Percentiles rank a stretch among this genome's conserved stretches.
phyloP scores from a whole-genome alignment of 2,888 invertebrate species.

The Ethmia dodecea region DNA sequence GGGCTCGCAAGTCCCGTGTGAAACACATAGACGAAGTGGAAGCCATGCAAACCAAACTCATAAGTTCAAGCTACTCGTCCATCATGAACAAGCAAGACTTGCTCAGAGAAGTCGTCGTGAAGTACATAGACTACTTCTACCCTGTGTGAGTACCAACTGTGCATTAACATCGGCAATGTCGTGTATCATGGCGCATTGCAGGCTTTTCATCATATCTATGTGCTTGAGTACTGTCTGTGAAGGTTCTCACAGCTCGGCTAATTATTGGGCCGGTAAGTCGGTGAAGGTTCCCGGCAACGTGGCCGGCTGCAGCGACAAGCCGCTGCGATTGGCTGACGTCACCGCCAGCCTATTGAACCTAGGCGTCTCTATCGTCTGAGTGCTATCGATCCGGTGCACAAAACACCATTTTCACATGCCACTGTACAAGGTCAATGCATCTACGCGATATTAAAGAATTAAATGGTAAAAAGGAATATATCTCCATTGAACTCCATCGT shows the following conservation, averaged over 20 bases:
- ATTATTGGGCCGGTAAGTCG: constrained; percentile 68
- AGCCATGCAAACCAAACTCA: constrained; percentile 76
- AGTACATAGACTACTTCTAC: constrained; percentile 84
- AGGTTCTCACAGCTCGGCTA: constrained; percentile 53
- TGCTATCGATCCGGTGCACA: constrained; percentile 67
- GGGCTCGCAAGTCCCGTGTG: constrained; percentile 53
- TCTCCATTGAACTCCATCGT: too few species aligned
- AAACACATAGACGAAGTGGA: constrained; percentile 46
- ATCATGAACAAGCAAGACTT: constrained; percentile 82
- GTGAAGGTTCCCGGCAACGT: constrained; percentile 70
- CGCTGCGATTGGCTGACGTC: constrained; percentile 55
- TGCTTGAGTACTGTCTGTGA: constrained; percentile 25
- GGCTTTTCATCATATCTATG: constrained; percentile 21
- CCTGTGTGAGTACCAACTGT: constrained; percentile 79
- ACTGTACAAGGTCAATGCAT: too few species aligned
- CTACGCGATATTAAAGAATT: too few species aligned
- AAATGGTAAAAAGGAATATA: too few species aligned
- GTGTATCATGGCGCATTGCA: constrained; percentile 49
- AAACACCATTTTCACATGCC: constrained; percentile 26
- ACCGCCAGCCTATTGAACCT: constrained; percentile 60
- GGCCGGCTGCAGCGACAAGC: constrained; percentile 55
- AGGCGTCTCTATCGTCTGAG: constrained; percentile 44
- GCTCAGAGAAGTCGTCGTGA: constrained; percentile 82
- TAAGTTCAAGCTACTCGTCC: constrained; percentile 80
- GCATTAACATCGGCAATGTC: constrained; percentile 22